A percentile compares a stretch with the other conserved stretches of the same genome.
Conservation (phyloP, 1,140 invertebrate species). For the Drosophila carrolli region DNA sequence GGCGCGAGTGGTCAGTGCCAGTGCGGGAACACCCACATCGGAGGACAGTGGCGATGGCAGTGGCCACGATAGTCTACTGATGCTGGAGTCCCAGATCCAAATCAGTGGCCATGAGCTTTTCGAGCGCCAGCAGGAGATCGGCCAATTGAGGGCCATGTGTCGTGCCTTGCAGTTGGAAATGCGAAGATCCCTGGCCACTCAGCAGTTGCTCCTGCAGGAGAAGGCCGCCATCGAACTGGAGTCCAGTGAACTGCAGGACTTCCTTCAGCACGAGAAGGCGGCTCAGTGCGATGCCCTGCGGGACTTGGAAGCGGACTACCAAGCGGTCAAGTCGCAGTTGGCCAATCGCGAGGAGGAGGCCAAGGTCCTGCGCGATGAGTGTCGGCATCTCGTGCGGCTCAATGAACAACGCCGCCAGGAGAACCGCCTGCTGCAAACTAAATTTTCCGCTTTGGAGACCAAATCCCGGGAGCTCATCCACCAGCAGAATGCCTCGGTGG, state of each 20-base stretch:
- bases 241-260: constrained; percentile 90
- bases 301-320: constrained; percentile 90
- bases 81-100: constrained; percentile 90
- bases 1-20: constrained; percentile 74
- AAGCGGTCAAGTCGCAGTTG: constrained; percentile 85
- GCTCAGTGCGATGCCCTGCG: constrained; percentile 90
- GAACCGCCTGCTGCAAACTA: constrained; percentile 88
- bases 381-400: constrained; percentile 90
- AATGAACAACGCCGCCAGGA: constrained; percentile 92
- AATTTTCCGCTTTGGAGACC: constrained; percentile 87
- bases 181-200: constrained; percentile 86
- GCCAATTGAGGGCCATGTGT: constrained; percentile 88
- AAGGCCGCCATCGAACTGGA: constrained; percentile 90
- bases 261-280: constrained; percentile 91
- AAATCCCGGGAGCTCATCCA: constrained; percentile 88
- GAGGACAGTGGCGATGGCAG: constrained; percentile 85
- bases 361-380: constrained; percentile 90
- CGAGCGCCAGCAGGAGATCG: constrained; percentile 91
- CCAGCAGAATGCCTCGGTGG: constrained; percentile 89
- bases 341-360: constrained; percentile 86
- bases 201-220: constrained; percentile 89
- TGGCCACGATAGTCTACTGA: constrained; percentile 89
- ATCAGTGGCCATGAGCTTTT: constrained; percentile 90
- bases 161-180: constrained; percentile 87
- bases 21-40: constrained; percentile 82